These are phyloP conservation scores for Leptinotarsa rubiginosa DNA, from an alignment of 2,888 invertebrate genomes.

Conservation along the genomic window DNA sequence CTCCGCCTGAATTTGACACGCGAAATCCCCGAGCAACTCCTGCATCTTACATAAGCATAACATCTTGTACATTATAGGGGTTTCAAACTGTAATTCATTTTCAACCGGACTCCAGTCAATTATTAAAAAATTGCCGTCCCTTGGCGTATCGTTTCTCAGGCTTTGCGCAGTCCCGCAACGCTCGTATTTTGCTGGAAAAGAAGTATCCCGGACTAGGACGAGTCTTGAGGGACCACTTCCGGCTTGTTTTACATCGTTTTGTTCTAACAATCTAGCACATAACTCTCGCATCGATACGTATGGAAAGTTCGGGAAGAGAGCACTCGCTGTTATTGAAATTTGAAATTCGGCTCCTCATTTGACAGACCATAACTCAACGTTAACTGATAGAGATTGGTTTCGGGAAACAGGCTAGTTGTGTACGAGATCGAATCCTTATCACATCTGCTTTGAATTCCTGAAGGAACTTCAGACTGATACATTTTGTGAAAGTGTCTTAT, in stretches of 20 bases:
- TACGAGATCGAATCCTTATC: neutral
- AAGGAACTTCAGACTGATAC: neutral
- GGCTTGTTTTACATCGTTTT: constrained; percentile 69
- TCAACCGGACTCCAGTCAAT: constrained; percentile 69
- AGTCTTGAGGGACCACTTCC: constrained; percentile 64
- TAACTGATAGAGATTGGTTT: constrained; percentile 48
- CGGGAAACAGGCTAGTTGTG: constrained; percentile 2
- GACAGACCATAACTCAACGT: constrained; percentile 64
- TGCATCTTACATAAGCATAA: constrained; percentile 62
- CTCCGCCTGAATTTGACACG: constrained; percentile 59
- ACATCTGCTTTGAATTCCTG: neutral
- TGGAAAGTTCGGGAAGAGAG: constrained; percentile 56
- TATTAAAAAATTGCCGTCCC: constrained; percentile 70
- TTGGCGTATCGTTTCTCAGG: constrained; percentile 66
- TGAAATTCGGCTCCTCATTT: constrained; percentile 65
- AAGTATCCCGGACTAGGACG: constrained; percentile 58
- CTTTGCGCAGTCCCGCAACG: constrained; percentile 63
- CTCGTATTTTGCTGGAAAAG: constrained; percentile 66
- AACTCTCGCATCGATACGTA: constrained; percentile 60
- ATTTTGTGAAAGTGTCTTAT: too few relatives aligned
- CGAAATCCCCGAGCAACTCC: constrained; percentile 55
- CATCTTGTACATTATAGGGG: constrained; percentile 58
- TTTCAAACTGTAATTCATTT: constrained; percentile 67
- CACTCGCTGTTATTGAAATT: constrained; percentile 65
- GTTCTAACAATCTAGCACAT: constrained; percentile 68